Conservation (phyloP, 2,113 vertebrate species). For the Procavia capensis region DNA sequence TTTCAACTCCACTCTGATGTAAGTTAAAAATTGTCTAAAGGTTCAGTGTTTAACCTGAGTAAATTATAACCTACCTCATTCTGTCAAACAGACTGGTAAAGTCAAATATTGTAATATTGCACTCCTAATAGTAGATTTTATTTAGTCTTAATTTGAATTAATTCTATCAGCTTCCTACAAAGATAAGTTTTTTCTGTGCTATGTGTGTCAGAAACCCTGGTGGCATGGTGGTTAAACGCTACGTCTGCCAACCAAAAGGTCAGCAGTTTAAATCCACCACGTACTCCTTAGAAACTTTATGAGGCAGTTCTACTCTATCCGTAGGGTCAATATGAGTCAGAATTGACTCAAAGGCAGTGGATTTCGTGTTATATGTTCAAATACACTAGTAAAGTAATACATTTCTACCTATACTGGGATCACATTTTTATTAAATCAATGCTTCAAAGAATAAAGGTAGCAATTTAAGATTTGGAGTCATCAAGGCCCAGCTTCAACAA, state of each 20-base stretch:
- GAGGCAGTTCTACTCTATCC: no score
- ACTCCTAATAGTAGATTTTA: slow-evolving; percentile 48
- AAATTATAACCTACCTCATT: slow-evolving; percentile 11
- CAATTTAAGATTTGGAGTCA: slow-evolving; percentile 72
- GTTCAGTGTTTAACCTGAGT: not conserved
- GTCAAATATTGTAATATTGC: not conserved
- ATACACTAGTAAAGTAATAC: slow-evolving; percentile 53
- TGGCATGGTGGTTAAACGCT: no score
- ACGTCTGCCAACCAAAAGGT: no score
- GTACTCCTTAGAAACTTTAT: no score
- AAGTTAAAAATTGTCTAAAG: not conserved
- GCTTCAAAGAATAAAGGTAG: slow-evolving; percentile 69
- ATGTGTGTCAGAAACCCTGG: no score
- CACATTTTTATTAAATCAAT: slow-evolving; percentile 77
- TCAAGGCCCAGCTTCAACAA: slow-evolving; percentile 66
- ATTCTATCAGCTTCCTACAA: slow-evolving; percentile 59
- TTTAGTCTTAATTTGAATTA: slow-evolving; percentile 75
- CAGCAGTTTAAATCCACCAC: no score
- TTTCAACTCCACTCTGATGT: not conserved
- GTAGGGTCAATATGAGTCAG: no score
- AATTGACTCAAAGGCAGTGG: no score
- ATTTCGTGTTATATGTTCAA: slow-evolving; percentile 61
- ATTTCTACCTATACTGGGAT: slow-evolving; percentile 62
- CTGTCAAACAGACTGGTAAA: not conserved
- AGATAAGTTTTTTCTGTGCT: slow-evolving; percentile 61